Evolutionary conservation across 1,140 invertebrate species (phyloP).

Genomic region (Aphis craccivora): DNA sequence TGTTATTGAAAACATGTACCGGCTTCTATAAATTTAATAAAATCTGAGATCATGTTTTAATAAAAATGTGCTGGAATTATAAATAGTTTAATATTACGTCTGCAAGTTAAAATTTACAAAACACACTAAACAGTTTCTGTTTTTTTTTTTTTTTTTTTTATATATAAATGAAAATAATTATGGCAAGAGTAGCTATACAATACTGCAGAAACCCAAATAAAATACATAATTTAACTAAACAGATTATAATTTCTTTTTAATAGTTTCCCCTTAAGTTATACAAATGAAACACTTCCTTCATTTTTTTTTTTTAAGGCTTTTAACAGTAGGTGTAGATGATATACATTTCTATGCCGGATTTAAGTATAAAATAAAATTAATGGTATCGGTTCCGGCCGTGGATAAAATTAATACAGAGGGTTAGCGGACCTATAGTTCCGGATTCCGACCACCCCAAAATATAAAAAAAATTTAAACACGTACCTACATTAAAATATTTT

Average conservation of each 20-base stretch:
- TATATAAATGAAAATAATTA: neutral
- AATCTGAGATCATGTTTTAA: neutral
- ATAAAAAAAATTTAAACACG: neutral
- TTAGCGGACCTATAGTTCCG: neutral
- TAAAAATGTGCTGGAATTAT: neutral
- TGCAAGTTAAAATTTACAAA: neutral
- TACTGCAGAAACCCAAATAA: neutral
- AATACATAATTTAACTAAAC: neutral
- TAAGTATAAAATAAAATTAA: constrained; percentile 38
- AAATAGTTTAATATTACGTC: neutral
- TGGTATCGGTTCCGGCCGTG: constrained; percentile 26
- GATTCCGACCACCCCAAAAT: neutral
- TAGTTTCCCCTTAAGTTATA: neutral
- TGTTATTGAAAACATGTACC: neutral
- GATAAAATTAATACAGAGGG: constrained; percentile 22
- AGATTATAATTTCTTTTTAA: neutral
- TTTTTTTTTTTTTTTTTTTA: too few species aligned
- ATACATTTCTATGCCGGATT: neutral
- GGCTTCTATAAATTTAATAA: neutral
- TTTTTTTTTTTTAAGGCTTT: neutral
- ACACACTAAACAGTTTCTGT: neutral
- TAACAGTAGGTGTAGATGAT: neutral
- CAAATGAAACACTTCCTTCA: neutral
- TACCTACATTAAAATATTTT: constrained; percentile 50
- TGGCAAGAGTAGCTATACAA: neutral